A percentile compares a stretch with the other conserved stretches of the same genome.
Evolutionary conservation across 2,797 vertebrate species (phyloP).

Genomic region (Taenioides sp.): DNA sequence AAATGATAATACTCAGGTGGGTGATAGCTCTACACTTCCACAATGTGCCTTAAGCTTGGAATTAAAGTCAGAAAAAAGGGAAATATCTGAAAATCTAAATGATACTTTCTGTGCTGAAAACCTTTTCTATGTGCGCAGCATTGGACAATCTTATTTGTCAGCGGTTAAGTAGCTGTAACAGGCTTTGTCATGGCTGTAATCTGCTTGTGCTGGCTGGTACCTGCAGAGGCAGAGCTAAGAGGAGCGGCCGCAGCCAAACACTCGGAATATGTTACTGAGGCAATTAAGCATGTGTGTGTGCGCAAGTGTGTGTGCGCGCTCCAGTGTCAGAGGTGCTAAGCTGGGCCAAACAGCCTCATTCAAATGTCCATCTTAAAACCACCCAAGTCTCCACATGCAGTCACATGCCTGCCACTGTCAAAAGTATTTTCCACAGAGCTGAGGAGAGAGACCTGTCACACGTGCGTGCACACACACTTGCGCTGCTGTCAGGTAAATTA

Average conservation of each 20-base stretch:
- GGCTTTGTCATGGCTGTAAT: conserved; percentile 74
- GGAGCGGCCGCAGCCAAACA: conserved; percentile 55
- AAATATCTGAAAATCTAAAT: conserved; percentile 22
- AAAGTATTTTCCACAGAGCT: conserved; percentile 83
- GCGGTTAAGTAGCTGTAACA: conserved; percentile 74
- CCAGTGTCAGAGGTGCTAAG: conserved; percentile 68
- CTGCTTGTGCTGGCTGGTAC: conserved; percentile 70
- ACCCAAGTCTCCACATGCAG: conserved; percentile 74
- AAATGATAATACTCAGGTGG: conserved; percentile 46
- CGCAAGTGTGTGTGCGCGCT: conserved; percentile 64
- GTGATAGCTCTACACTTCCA: conserved; percentile 32
- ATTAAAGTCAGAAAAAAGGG: conserved; percentile 19
- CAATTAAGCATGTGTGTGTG: conserved; percentile 71
- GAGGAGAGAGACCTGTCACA: conserved; percentile 79
- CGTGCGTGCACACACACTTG: conserved; percentile 73
- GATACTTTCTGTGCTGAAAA: conserved; percentile 32
- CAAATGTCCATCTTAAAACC: conserved; percentile 77
- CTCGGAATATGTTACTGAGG: conserved; percentile 66
- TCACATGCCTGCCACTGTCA: conserved; percentile 84
- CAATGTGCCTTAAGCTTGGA: conserved; percentile 13
- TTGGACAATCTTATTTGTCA: conserved; percentile 71
- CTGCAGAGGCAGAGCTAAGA: conserved; percentile 54
- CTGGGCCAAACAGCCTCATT: conserved; percentile 69
- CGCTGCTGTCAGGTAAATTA: conserved; percentile 99
- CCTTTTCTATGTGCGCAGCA: conserved; percentile 58